Evolutionary conservation across 2,113 vertebrate species (phyloP).

Genomic region (Opisthocomus hoazin): DNA sequence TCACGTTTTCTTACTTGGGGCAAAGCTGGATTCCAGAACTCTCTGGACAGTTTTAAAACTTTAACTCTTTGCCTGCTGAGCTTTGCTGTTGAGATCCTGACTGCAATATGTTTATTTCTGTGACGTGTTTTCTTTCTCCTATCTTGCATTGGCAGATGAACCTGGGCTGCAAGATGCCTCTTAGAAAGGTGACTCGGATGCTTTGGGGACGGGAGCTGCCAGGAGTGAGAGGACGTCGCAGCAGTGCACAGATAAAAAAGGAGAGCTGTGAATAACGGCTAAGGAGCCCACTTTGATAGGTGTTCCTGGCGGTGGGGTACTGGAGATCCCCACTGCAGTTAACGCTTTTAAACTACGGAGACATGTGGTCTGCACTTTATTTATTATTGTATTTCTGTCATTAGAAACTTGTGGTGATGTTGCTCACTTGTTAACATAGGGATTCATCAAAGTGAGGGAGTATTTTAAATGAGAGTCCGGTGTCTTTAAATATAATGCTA

Average conservation of each 20-base stretch:
- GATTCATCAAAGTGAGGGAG: not conserved
- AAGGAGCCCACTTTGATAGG: not conserved
- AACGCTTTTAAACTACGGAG: not conserved
- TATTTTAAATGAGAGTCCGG: not conserved
- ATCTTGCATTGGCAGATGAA: constrained; percentile 65
- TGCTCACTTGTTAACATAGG: not conserved
- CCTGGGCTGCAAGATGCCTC: constrained; percentile 81
- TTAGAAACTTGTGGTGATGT: not conserved
- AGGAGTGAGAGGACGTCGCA: constrained; percentile 77
- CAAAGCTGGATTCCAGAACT: not conserved
- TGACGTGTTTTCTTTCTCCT: not conserved
- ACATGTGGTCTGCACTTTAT: not conserved
- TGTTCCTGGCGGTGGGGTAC: not conserved
- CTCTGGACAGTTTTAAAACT: not conserved
- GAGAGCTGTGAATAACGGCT: too few species aligned
- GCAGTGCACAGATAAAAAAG: constrained; percentile 72
- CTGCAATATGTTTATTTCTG: not conserved
- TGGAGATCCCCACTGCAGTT: not conserved
- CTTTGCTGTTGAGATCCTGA: not conserved
- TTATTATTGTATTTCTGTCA: not conserved
- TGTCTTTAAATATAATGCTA: not conserved
- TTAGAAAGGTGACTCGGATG: constrained; percentile 75
- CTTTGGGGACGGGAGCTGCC: constrained; percentile 61
- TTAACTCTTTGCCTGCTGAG: not conserved
- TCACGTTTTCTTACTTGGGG: not conserved